Conservation (phyloP, 2,113 vertebrate genomes). For the Lucifuga dentata region DNA sequence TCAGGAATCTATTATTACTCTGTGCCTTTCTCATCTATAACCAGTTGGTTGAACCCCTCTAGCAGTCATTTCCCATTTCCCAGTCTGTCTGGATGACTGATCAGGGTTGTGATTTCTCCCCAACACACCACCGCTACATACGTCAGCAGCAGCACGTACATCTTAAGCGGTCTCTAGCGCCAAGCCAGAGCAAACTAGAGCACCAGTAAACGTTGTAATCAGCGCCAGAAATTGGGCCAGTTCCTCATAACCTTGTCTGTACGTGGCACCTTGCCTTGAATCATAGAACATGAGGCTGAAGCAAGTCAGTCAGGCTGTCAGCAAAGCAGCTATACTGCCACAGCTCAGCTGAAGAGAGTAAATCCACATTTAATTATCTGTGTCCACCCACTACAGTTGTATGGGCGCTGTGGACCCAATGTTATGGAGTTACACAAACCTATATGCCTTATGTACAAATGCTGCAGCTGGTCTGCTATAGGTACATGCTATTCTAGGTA, state of each 20-base stretch:
- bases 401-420: conserved; percentile 51
- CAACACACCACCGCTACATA: conserved; percentile 60
- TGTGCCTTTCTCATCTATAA: conserved; percentile 74
- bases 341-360: conserved; percentile 56
- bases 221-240: conserved; percentile 74
- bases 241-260: conserved; percentile 78
- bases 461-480: not conserved
- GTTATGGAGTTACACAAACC: conserved; percentile 45
- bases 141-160: conserved; percentile 72
- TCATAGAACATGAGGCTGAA: conserved; percentile 59
- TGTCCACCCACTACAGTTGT: conserved; percentile 59
- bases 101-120: conserved; percentile 73
- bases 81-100: conserved; percentile 80
- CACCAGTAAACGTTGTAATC: conserved; percentile 79
- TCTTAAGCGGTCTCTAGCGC: conserved; percentile 69
- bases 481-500: not conserved
- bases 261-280: conserved; percentile 75
- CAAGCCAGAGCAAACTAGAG: conserved; percentile 50
- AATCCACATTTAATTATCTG: conserved; percentile 79
- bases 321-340: conserved; percentile 68
- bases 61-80: conserved; percentile 77
- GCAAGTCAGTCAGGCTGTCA: conserved; percentile 74
- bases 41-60: conserved; percentile 68
- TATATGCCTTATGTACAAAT: conserved; percentile 15
- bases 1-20: conserved; percentile 76